Conservation (phyloP, 2,888 invertebrate species). For the Amiota minor region DNA sequence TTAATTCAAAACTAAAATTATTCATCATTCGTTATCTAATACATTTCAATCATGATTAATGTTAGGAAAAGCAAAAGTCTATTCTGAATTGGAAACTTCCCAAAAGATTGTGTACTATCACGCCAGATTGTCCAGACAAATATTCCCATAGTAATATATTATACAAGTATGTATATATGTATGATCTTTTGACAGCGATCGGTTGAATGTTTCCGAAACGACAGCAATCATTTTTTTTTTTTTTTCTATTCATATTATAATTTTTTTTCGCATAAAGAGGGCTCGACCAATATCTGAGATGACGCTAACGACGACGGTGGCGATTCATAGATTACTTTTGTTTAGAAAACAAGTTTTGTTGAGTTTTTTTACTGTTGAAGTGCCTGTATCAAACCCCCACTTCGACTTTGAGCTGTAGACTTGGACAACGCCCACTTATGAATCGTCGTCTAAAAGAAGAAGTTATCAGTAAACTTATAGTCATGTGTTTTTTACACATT, state of each 20-base stretch:
- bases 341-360: background rate
- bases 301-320: background rate
- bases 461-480: background rate
- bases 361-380: background rate
- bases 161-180: too few species aligned
- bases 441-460: background rate
- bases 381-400: background rate
- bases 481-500: background rate
- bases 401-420: conserved; percentile 13
- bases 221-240: background rate
- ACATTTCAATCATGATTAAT: too few species aligned
- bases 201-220: conserved; percentile 8
- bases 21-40: too few species aligned
- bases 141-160: background rate
- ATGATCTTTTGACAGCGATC: conserved; percentile 7
- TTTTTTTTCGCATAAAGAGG: conserved; percentile 11
- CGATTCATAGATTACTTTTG: background rate
- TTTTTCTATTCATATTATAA: background rate
- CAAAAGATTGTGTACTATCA: too few species aligned
- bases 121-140: too few species aligned
- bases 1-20: too few species aligned
- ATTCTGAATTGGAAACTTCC: too few species aligned
- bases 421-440: conserved; percentile 9
- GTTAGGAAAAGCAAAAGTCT: too few species aligned
- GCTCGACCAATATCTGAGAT: conserved; percentile 18